Evolutionary conservation across 1,140 invertebrate species (phyloP), one percentile per base, ranked within the genome.

Genomic region (Sipha flava): DNA sequence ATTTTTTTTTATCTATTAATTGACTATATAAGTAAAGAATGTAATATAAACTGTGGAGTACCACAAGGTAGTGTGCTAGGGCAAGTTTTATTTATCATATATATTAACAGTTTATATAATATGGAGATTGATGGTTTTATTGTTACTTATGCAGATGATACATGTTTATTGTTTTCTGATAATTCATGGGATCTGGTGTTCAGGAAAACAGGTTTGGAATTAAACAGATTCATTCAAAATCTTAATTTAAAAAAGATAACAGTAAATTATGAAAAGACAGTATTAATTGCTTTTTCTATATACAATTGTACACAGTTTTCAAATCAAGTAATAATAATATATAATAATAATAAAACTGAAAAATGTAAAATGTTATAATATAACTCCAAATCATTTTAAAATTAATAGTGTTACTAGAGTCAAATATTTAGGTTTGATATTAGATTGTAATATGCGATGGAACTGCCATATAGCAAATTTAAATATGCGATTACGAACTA

Each of bases 41-140:
- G 1, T 1, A 14, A 21, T 4, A 26, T 64, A 9, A 64, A 43
- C 2, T 43, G 54, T 54, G 77, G 77, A 23, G 70, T 52, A 18
- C 45, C 70, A 26, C 70, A 73, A 49, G 70, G 43, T 9, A 73
- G 70, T 16, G 70, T 73, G 2, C 70, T 73, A 12, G 70, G 70
- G 12, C 70, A 43, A 23, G 4, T 73, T 49, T 18, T 73, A 2
- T 73, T 73, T 49, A 47, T 49, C 3, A n/a, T 73, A 5, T 73
- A 47, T 49, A 3, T 73, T 3, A 73, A 73, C 18, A 26, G 18
- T 49, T 26, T 73, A 31, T 73, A 21, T 21, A 49, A 31, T 10
- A 21, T 73, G 7, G 1, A 47, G 26, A 29, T 73, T 49, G n/a
- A 31, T 45, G 70, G 70, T 10, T 26, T 9, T 6, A 59, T 59